These are phyloP conservation scores for Onthophagus sagittarius DNA, from an alignment of 2,888 invertebrate species.

Conservation along the genomic window DNA sequence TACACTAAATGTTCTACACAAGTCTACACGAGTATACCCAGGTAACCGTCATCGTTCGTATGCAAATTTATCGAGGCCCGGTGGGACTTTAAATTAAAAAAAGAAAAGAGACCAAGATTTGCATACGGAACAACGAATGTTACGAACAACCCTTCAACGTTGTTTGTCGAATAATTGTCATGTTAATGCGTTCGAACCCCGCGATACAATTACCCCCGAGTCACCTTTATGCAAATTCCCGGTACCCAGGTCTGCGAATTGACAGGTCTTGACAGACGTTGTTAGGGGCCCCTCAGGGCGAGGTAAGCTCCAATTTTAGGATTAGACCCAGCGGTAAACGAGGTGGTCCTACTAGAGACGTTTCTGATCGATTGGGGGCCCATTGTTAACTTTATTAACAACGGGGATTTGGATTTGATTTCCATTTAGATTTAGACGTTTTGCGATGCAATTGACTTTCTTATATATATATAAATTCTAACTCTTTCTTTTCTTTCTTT, in stretches of 20 bases:
- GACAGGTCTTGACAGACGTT: constrained; percentile 35
- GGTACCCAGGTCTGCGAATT: constrained; percentile 11
- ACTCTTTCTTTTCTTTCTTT: neutral
- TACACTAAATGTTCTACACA: neutral
- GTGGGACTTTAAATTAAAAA: neutral
- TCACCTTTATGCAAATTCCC: constrained; percentile 38
- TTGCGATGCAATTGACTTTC: neutral
- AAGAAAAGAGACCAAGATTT: constrained; percentile 27
- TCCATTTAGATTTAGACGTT: neutral
- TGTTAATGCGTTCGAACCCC: constrained; percentile 39
- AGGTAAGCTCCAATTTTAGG: constrained; percentile 10
- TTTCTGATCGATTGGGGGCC: neutral
- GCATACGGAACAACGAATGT: constrained; percentile 29
- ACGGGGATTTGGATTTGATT: neutral
- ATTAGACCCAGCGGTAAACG: constrained; percentile 4
- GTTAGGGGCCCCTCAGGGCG: constrained; percentile 26
- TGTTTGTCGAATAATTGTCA: constrained; percentile 43
- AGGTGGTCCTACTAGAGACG: neutral
- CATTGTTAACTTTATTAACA: neutral
- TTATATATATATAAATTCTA: neutral
- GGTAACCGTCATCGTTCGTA: neutral
- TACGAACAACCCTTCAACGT: constrained; percentile 31
- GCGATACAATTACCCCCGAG: constrained; percentile 30
- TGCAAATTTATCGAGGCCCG: constrained; percentile 14
- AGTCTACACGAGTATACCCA: neutral